Base-by-base conservation (phyloP, 2,113 vertebrate species). In the Gadus macrocephalus region DNA sequence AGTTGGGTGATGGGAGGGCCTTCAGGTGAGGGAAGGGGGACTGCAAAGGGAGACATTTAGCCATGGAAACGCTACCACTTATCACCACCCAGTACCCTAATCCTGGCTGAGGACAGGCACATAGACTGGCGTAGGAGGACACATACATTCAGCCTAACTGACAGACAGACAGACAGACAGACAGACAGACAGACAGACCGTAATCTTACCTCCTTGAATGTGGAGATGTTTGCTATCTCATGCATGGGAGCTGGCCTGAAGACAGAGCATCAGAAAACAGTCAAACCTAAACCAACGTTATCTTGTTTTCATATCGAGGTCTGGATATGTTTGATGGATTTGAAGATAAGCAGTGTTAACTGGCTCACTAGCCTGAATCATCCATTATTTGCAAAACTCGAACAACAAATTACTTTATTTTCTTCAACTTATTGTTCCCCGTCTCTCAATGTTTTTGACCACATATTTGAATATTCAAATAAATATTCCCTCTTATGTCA, bases 1-100 rank as follows among this genome's bases (percentile, higher is more conserved):
- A 27, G 62, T 63, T 8, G 1, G 3, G 53, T 0, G 89, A 79
- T 3, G 89, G 90, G 5, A 92, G 89, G 53, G 86, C 89, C 1
- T 68, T 56, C 59, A 75, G 75, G 56, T 80, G 78, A 22, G 83
- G 81, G 73, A 66, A 77, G 1, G 62, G 9, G 2, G 8, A 62
- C 89, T 91, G 80, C 49, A 11, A 15, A 15, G 12, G 15, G 22
- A 60, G 14, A 35, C 27, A 35, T 35, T 35, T 35, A 35, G 31
- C 31, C 6, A 35, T 35, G 31, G 31, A 7, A 35, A 35, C n/a
- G 38, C 58, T 22, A 20, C n/a, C 59, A 60, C 15, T 8, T 7
- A 60, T 19, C 58, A 0, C 16, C 8, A 55, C 53, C 53, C 12
- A 55, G 53, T 35, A 35, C 31, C 31, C 4, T 35, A 4, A 35